Percentiles rank a stretch among this genome's conserved stretches.
These are phyloP conservation scores for Parazoanthus swiftii DNA, from an alignment of 92 coral and sea anemone genomes.

Conservation along the genomic window DNA sequence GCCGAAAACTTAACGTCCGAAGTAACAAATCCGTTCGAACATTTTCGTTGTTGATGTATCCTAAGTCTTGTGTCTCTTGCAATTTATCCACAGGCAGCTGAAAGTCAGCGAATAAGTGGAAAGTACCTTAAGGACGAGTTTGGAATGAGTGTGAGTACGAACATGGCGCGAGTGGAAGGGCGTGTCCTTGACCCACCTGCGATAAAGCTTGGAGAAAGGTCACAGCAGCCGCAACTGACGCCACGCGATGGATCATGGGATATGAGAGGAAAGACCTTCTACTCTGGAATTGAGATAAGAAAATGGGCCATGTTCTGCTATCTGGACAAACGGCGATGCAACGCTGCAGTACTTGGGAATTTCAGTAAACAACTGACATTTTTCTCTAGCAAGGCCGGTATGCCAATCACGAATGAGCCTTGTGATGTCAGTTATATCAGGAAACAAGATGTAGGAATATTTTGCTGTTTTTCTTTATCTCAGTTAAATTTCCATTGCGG, in stretches of 20 bases:
- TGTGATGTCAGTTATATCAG: slow-evolving; percentile 12
- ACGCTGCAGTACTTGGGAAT: slow-evolving; percentile 23
- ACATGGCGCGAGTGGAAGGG: slow-evolving; percentile 36
- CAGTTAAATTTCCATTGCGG: not conserved
- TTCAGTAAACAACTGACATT: slow-evolving; percentile 17
- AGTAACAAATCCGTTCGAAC: not conserved
- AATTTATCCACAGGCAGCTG: slow-evolving; percentile 12
- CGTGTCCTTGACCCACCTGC: slow-evolving; percentile 44
- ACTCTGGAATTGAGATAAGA: slow-evolving; percentile 20
- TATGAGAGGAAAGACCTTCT: slow-evolving; percentile 51
- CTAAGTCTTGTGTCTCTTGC: not conserved
- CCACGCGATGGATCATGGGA: slow-evolving; percentile 55
- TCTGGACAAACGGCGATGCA: slow-evolving; percentile 11
- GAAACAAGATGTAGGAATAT: slow-evolving; percentile 5
- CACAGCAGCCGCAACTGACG: slow-evolving; percentile 27
- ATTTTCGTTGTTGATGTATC: not conserved
- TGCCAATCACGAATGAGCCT: not conserved
- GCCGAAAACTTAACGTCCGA: not conserved
- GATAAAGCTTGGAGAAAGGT: slow-evolving; percentile 22
- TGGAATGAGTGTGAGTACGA: slow-evolving; percentile 26
- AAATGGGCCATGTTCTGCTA: slow-evolving; percentile 56
- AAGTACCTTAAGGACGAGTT: slow-evolving; percentile 32
- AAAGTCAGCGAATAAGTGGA: not conserved
- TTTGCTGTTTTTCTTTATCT: not conserved
- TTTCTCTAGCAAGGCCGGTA: slow-evolving; percentile 33